Conservation (phyloP, 1,140 invertebrate species). For the Antheraea pernyi region DNA sequence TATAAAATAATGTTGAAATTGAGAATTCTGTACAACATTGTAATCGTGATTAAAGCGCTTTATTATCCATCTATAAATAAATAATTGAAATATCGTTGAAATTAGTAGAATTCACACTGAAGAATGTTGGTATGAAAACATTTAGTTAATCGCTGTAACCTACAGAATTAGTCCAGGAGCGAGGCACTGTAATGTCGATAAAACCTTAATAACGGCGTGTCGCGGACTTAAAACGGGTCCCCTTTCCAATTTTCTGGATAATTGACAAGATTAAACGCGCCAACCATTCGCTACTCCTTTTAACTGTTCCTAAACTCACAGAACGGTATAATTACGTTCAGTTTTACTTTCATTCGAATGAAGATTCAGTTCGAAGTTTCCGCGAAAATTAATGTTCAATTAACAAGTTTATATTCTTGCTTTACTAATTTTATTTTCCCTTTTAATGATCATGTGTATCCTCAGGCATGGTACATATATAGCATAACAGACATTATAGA, state of each 20-base stretch:
- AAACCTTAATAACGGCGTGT: conserved; percentile 32
- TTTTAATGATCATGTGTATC: background rate
- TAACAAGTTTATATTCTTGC: conserved; percentile 36
- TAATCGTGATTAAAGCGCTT: background rate
- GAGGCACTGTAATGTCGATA: conserved; percentile 15
- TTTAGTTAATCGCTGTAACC: conserved; percentile 17
- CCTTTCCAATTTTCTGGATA: conserved; percentile 55
- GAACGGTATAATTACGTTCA: conserved; percentile 54
- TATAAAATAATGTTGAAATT: too few species aligned
- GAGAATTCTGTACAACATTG: background rate
- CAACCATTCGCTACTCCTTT: conserved; percentile 49
- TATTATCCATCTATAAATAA: background rate
- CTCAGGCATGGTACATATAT: background rate
- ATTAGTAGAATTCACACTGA: background rate
- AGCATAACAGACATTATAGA: too few species aligned
- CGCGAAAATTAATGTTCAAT: conserved; percentile 33
- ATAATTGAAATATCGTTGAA: background rate
- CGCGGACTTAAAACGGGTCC: conserved; percentile 27
- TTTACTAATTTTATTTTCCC: background rate
- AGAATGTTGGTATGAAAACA: conserved; percentile 14
- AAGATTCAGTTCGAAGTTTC: conserved; percentile 35
- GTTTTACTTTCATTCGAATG: conserved; percentile 52
- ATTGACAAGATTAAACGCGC: conserved; percentile 62
- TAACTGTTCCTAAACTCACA: conserved; percentile 47
- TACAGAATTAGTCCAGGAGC: conserved; percentile 14